These are phyloP conservation scores for Noctua janthina DNA, from an alignment of 2,888 invertebrate genomes.

Conservation along the genomic window DNA sequence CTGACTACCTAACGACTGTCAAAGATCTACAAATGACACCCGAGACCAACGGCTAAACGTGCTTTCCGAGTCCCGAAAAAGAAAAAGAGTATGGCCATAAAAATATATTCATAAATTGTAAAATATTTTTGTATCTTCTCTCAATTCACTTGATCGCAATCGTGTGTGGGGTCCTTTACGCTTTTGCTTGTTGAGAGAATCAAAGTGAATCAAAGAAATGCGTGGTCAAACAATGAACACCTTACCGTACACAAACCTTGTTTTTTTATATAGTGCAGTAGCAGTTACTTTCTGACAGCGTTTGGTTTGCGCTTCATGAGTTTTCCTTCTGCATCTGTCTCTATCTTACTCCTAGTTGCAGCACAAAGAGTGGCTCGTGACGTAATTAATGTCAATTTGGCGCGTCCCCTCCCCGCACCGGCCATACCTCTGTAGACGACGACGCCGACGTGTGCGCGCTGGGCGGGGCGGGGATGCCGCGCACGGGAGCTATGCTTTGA, in stretches of 20 bases:
- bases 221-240: not conserved
- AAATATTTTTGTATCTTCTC: too few species aligned
- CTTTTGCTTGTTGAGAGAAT: too few species aligned
- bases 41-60: too few species aligned
- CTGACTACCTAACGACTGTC: too few species aligned
- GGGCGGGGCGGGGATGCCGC: conserved; percentile 46
- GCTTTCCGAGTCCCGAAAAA: too few species aligned
- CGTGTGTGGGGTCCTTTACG: too few species aligned
- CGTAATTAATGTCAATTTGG: conserved; percentile 59
- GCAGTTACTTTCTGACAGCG: not conserved
- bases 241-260: too few species aligned
- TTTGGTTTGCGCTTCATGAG: not conserved
- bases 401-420: not conserved
- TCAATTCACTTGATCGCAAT: too few species aligned
- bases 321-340: conserved; percentile 16
- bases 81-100: too few species aligned
- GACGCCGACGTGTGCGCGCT: not conserved
- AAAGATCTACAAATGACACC: too few species aligned
- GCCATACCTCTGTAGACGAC: conserved; percentile 8
- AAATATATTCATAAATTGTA: too few species aligned
- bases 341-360: conserved; percentile 10
- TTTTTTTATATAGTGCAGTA: not conserved
- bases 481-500: conserved; percentile 66
- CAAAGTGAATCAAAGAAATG: too few species aligned
- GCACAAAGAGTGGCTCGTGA: conserved; percentile 39